Evolutionary conservation across 2,888 invertebrate species (phyloP), one percentile per base, ranked within the genome.

Genomic region (Scaptodrosophila latifasciaeformis): DNA sequence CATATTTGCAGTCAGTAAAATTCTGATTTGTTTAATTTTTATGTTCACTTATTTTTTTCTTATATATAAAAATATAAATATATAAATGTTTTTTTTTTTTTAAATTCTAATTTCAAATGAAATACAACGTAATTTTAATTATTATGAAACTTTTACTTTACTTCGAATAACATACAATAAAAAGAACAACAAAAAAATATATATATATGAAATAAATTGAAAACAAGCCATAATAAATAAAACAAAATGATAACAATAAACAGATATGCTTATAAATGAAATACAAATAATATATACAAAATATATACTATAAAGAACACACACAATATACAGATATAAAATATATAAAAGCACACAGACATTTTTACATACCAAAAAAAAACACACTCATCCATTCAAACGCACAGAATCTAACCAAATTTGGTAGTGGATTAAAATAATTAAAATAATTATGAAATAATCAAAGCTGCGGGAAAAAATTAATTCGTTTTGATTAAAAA

Each of bases 1-100:
- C 82, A 68, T 80, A 71, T 61, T n/a, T 69, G 62, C 65, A 70
- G 58, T 58, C 63, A 70, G 56, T 59, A 56, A 57, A n/a, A n/a
- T n/a, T n/a, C n/a, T n/a, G n/a, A n/a, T n/a, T 45, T 62, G 35
- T 65, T 47, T 39, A 5, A 51, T 59, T 59, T 54, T 63, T 49
- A 43, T 24, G 35, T 64, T 64, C 18, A 19, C 13, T 35, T 40
- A 37, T 56, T 71, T 53, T 21, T 53, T 56, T 64, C 72, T 64
- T 63, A n/a, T 35, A 13, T 13, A 7, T 3, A 24, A 24, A 24
- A 24, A 3, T 5, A 24, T 24, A 24, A 24, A 24, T n/a, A 24
- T 54, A 50, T 52, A 47, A 61, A 51, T 62, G 59, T 69, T 65
- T 19, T 48, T 68, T 74, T 66, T 40, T 67, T 54, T 40, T 59